Evolutionary conservation across 2,113 vertebrate species (phyloP).

Genomic region (Theristicus caerulescens): DNA sequence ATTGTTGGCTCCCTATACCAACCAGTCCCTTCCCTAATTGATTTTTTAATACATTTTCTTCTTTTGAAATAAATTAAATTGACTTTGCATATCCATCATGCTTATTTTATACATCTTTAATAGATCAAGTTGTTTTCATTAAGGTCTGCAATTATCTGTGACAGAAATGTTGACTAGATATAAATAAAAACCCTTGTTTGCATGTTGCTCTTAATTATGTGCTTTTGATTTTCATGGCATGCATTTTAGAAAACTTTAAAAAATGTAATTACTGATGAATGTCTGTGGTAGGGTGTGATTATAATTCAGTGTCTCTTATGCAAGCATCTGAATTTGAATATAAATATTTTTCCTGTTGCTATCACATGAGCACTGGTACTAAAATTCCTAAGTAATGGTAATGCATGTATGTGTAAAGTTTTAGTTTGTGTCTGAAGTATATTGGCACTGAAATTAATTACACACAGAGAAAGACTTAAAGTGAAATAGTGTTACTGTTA

Average conservation of each 20-base stretch:
- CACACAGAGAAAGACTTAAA: no score
- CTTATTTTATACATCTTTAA: constrained; percentile 27
- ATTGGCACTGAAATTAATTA: neutral
- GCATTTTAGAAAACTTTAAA: constrained; percentile 10
- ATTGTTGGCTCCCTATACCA: neutral
- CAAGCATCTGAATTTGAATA: neutral
- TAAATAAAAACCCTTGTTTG: constrained; percentile 26
- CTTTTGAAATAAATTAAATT: neutral
- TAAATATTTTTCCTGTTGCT: neutral
- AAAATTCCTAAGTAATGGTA: neutral
- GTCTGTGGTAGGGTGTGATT: neutral
- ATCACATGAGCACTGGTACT: neutral
- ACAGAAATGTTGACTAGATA: constrained; percentile 29
- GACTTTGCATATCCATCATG: neutral
- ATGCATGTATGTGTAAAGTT: neutral
- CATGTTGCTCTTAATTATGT: constrained; percentile 34
- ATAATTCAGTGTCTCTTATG: neutral
- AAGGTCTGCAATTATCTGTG: constrained; percentile 39
- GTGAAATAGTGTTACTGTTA: neutral
- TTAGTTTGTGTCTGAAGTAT: neutral
- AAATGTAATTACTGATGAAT: constrained; percentile 45
- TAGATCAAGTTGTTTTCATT: constrained; percentile 49
- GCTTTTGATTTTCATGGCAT: constrained; percentile 38
- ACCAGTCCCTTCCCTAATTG: neutral
- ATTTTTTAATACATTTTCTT: constrained; percentile 9